These are phyloP conservation scores for Rhinoraja longicauda DNA, from an alignment of 2,797 vertebrate species.

Conservation along the genomic window DNA sequence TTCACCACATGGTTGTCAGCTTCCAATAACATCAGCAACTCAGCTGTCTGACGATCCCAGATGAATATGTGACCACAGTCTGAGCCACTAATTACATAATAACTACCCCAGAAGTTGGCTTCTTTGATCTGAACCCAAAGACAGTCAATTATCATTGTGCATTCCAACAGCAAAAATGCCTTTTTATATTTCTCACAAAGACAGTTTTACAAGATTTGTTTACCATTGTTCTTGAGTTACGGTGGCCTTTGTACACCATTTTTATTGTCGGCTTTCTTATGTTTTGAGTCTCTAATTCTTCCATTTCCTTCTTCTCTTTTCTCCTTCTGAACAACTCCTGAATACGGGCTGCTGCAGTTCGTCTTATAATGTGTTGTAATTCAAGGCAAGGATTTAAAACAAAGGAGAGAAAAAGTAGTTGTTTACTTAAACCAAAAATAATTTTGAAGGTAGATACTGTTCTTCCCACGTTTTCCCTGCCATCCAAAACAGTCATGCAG, in stretches of 20 bases:
- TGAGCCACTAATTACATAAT: slow-evolving; percentile 96
- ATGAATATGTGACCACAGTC: slow-evolving; percentile 98
- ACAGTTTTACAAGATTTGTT: slow-evolving; percentile 31
- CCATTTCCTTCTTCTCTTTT: slow-evolving; percentile 93
- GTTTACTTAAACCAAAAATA: background rate
- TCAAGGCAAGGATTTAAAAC: slow-evolving; percentile 18
- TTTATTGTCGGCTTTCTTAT: slow-evolving; percentile 87
- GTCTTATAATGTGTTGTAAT: slow-evolving; percentile 57
- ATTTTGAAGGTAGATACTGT: background rate
- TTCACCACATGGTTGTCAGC: slow-evolving; percentile 98
- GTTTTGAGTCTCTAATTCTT: slow-evolving; percentile 87
- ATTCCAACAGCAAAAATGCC: slow-evolving; percentile 24
- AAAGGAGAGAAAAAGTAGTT: slow-evolving; percentile 17
- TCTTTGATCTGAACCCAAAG: slow-evolving; percentile 82
- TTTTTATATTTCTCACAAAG: slow-evolving; percentile 11
- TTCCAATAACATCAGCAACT: slow-evolving; percentile 93
- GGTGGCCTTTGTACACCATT: slow-evolving; percentile 94
- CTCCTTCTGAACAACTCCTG: slow-evolving; percentile 93
- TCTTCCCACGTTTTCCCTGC: background rate
- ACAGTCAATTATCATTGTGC: slow-evolving; percentile 36
- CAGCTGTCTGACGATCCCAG: slow-evolving; percentile 91
- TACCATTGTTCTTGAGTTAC: slow-evolving; percentile 98
- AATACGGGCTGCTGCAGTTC: slow-evolving; percentile 92
- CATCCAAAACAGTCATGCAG: background rate
- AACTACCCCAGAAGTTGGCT: slow-evolving; percentile 95